Conservation (phyloP, 2,888 invertebrate genomes). For the Melanchra persicariae region DNA sequence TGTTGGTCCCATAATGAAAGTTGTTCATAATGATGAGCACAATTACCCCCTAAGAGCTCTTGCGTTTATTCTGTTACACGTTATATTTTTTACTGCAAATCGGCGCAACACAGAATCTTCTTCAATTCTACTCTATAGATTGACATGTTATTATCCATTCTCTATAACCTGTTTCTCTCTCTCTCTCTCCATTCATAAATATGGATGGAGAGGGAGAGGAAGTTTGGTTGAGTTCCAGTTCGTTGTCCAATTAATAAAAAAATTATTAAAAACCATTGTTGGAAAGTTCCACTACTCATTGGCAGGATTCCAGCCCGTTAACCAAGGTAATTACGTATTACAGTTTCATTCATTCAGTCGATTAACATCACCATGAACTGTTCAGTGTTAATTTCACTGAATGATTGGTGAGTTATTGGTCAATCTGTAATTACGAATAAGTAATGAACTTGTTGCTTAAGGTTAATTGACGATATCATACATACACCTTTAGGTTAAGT, state of each 20-base stretch:
- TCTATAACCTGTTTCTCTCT: background rate
- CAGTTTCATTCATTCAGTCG: conserved; percentile 15
- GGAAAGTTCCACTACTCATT: background rate
- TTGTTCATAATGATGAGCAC: too few species aligned
- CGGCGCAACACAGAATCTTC: too few species aligned
- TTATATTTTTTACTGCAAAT: too few species aligned
- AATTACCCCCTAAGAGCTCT: too few species aligned
- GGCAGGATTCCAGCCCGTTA: background rate
- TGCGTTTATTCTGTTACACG: too few species aligned
- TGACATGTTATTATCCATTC: background rate
- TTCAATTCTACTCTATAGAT: background rate
- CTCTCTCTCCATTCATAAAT: background rate
- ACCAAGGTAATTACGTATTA: background rate
- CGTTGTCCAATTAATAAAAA: background rate
- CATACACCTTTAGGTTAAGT: too few species aligned
- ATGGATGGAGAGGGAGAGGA: background rate
- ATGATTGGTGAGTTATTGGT: conserved; percentile 15
- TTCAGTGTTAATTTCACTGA: conserved; percentile 15
- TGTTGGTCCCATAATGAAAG: too few species aligned
- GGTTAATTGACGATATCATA: background rate
- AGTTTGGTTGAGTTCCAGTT: background rate
- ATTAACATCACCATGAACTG: conserved; percentile 8
- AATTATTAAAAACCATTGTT: background rate
- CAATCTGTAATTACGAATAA: conserved; percentile 19
- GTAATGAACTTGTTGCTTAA: background rate